Conservation (phyloP, 2,797 vertebrate species). For the Craterocephalus amniculus region DNA sequence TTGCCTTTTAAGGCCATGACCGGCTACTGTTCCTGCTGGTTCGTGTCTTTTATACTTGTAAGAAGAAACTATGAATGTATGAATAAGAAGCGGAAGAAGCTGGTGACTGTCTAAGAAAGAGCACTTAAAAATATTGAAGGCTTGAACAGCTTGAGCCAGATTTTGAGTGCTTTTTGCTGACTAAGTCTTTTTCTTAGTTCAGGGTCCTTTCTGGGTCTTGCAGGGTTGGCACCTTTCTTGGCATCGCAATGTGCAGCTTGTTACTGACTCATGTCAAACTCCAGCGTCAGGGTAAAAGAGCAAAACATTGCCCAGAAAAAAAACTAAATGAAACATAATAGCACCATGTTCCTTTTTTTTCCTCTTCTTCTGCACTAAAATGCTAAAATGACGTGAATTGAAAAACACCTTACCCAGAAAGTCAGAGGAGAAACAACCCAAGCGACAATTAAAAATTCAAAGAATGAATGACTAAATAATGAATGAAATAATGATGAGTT, state of each 20-base stretch:
- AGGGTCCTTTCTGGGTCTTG: constrained; percentile 38
- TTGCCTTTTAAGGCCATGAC: constrained; percentile 79
- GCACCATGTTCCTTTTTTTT: background rate
- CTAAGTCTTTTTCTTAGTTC: constrained; percentile 56
- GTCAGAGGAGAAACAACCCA: constrained; percentile 10
- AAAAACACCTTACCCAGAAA: constrained; percentile 28
- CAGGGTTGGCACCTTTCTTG: constrained; percentile 43
- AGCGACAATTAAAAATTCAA: constrained; percentile 52
- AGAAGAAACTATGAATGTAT: constrained; percentile 59
- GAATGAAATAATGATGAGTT: constrained; percentile 51
- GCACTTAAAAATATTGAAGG: constrained; percentile 63
- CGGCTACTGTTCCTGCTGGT: constrained; percentile 18
- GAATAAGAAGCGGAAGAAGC: constrained; percentile 42
- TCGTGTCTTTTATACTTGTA: constrained; percentile 47
- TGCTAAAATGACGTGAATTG: too few relatives aligned
- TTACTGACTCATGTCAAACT: constrained; percentile 29
- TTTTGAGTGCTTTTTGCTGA: constrained; percentile 62
- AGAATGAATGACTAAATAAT: constrained; percentile 45
- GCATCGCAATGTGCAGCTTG: constrained; percentile 20
- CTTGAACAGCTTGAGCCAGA: constrained; percentile 70
- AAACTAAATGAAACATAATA: constrained; percentile 4
- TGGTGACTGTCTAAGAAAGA: constrained; percentile 48
- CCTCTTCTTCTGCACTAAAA: background rate
- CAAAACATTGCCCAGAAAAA: constrained; percentile 2
- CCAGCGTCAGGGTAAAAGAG: constrained; percentile 1